A percentile compares a stretch with the other conserved stretches of the same genome.
phyloP scores from a whole-genome alignment of 2,888 invertebrate genomes.

The Capitulum mitella region DNA sequence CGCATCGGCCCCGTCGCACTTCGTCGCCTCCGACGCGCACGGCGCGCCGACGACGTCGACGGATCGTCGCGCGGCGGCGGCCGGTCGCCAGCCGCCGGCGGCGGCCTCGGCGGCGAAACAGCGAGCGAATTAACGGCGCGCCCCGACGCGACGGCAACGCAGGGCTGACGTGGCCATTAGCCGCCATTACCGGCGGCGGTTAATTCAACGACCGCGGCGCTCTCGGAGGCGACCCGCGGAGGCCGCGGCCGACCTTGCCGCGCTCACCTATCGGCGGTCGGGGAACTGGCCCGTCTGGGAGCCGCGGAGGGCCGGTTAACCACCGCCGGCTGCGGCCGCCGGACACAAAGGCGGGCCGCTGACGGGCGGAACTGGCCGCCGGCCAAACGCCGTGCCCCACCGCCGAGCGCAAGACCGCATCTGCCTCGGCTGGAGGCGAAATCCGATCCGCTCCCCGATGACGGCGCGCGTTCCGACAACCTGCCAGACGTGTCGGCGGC shows the following conservation, averaged over 20 bases:
- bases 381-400: too few relatives aligned
- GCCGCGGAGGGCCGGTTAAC: not conserved
- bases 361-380: too few relatives aligned
- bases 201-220: not conserved
- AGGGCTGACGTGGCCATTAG: not conserved
- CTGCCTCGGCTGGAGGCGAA: too few relatives aligned
- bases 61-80: not conserved
- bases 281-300: too few relatives aligned
- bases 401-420: too few relatives aligned
- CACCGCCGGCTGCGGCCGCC: not conserved
- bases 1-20: not conserved
- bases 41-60: constrained; percentile 16
- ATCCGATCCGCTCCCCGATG: too few relatives aligned
- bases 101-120: too few relatives aligned
- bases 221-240: too few relatives aligned
- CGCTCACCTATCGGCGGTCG: not conserved
- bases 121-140: too few relatives aligned
- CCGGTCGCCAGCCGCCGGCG: not conserved
- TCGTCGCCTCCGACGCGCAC: not conserved
- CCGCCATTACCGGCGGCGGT: not conserved
- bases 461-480: too few relatives aligned
- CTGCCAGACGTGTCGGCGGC: not conserved
- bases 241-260: not conserved
- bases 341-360: too few relatives aligned
- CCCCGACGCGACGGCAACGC: not conserved